These are phyloP conservation scores for Drosophila novamexicana DNA, from an alignment of 1,140 invertebrate species.

Conservation along the genomic window DNA sequence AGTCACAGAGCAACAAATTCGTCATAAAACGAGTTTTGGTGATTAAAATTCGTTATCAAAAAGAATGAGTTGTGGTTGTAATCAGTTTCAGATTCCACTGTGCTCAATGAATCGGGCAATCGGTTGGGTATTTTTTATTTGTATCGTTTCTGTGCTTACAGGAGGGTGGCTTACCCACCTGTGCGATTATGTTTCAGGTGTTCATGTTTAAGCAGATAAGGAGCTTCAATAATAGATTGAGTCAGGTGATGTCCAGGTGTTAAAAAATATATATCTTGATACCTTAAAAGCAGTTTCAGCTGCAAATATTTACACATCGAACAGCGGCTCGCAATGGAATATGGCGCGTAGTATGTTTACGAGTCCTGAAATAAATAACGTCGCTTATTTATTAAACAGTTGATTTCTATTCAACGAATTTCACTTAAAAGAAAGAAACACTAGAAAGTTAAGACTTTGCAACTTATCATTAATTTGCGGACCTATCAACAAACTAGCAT, in stretches of 20 bases:
- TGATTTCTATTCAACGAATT: too few species aligned
- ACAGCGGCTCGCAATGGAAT: too few species aligned
- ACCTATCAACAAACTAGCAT: constrained; percentile 23
- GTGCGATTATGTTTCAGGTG: constrained; percentile 34
- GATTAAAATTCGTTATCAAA: constrained; percentile 20
- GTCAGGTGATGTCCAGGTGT: background rate
- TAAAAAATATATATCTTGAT: background rate
- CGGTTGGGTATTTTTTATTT: background rate
- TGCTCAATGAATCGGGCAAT: constrained; percentile 6
- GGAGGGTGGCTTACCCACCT: background rate
- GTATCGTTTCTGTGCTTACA: background rate
- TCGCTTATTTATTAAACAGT: too few species aligned
- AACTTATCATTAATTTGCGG: constrained; percentile 5
- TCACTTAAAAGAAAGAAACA: too few species aligned
- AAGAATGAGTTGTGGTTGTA: constrained; percentile 5
- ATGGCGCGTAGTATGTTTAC: too few species aligned
- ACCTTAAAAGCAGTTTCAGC: background rate
- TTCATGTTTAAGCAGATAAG: constrained; percentile 12
- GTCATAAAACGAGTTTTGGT: constrained; percentile 10
- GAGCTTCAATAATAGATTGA: background rate
- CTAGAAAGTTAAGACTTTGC: constrained; percentile 5
- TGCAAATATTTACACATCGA: background rate
- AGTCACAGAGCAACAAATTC: background rate
- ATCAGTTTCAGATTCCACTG: background rate
- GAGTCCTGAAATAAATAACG: too few species aligned